Evolutionary conservation across 2,797 vertebrate genomes (phyloP).

Genomic region (Myiothlypis coronata): DNA sequence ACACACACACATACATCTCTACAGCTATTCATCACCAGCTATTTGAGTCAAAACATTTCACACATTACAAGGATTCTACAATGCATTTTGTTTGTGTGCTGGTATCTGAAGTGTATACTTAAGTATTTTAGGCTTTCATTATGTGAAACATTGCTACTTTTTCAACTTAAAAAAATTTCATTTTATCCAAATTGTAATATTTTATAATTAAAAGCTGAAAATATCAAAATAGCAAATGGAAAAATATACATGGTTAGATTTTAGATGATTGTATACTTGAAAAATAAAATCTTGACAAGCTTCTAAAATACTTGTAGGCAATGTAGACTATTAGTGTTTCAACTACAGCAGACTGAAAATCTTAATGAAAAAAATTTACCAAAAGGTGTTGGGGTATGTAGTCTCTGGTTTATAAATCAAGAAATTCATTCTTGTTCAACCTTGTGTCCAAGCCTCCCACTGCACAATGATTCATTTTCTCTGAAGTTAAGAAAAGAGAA

Average conservation of each 20-base stretch:
- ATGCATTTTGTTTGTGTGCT: background rate
- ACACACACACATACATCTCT: background rate
- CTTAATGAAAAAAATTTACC: background rate
- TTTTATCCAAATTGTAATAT: background rate
- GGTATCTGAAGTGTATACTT: background rate
- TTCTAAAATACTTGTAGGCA: background rate
- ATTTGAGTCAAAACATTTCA: slow-evolving; percentile 6
- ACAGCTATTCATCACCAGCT: background rate
- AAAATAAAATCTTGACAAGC: background rate
- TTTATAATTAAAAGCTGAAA: background rate
- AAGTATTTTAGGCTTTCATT: background rate
- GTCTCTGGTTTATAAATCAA: background rate
- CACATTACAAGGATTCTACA: background rate
- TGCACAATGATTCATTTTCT: background rate
- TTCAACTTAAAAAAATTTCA: background rate
- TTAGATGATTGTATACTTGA: background rate
- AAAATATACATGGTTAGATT: background rate
- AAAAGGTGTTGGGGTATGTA: background rate
- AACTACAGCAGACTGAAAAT: background rate
- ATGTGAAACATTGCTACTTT: background rate
- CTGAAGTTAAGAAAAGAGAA: slow-evolving; percentile 22
- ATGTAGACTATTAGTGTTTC: background rate
- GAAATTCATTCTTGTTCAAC: background rate
- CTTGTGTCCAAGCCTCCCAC: background rate
- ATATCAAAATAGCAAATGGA: background rate